Percentiles rank a stretch among this genome's conserved stretches.
Conservation (phyloP, 30 jellyfish, hydroid and myxozoan genomes). For the Hydra vulgaris region DNA sequence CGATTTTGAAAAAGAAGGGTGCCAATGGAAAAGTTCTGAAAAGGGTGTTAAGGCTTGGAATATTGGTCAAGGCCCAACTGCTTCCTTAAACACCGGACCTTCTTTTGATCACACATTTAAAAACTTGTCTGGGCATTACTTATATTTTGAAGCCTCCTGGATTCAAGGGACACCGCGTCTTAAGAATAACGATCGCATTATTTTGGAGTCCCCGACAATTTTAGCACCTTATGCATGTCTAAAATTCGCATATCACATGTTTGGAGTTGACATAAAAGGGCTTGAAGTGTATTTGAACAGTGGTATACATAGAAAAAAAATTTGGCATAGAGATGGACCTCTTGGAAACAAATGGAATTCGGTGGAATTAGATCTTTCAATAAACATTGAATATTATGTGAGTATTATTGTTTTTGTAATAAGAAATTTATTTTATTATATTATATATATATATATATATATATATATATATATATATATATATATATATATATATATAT, state of each 20-base stretch:
- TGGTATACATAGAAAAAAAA: slow-evolving; percentile 17
- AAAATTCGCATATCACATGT: slow-evolving; percentile 67
- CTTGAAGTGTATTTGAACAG: slow-evolving; percentile 6
- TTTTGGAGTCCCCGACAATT: slow-evolving; percentile 38
- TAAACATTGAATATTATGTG: slow-evolving; percentile 3
- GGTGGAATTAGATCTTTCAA: slow-evolving; percentile 39
- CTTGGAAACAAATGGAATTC: slow-evolving; percentile 64
- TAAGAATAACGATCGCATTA: slow-evolving; percentile 1
- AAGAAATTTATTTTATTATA: not conserved
- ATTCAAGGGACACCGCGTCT: slow-evolving; percentile 28
- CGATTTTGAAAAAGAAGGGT: slow-evolving; percentile 47
- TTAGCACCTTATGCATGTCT: slow-evolving; percentile 43
- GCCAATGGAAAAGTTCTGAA: slow-evolving; percentile 72
- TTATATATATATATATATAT: no score
- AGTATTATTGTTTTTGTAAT: not conserved
- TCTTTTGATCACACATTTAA: slow-evolving; percentile 43
- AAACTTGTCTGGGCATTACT: slow-evolving; percentile 41
- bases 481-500: no score
- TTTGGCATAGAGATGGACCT: slow-evolving; percentile 65
- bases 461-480: no score
- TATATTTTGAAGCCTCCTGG: slow-evolving; percentile 79
- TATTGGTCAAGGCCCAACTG: slow-evolving; percentile 43
- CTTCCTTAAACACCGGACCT: slow-evolving; percentile 75
- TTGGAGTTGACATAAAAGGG: slow-evolving; percentile 28
- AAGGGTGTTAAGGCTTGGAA: slow-evolving; percentile 40